Evolutionary conservation across 1,140 invertebrate genomes (phyloP).

Genomic region (Oreohelix idahoensis): DNA sequence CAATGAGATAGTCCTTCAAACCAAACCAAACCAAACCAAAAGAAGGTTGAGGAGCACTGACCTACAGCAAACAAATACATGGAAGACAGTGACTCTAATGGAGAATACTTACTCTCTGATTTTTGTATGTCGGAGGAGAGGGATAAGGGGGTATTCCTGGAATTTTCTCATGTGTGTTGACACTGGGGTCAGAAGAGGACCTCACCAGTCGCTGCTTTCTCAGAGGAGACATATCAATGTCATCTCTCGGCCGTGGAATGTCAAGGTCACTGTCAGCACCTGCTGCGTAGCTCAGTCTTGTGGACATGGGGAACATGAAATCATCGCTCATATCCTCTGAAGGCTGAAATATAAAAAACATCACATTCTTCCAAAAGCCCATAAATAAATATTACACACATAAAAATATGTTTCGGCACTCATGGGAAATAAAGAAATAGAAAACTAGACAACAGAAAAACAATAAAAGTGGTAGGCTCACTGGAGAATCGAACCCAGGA

Average conservation of each 20-base stretch:
- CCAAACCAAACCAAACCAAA: no score
- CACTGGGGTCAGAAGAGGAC: constrained; percentile 77
- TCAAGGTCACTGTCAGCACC: constrained; percentile 90
- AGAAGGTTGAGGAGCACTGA: no score
- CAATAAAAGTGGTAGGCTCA: no score
- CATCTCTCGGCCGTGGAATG: constrained; percentile 63
- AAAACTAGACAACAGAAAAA: no score
- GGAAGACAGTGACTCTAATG: no score
- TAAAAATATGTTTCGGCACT: no score
- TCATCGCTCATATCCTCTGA: constrained; percentile 80
- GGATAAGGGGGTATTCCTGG: constrained; percentile 83
- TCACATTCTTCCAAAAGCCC: neutral
- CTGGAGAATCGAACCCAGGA: no score
- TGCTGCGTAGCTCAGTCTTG: constrained; percentile 93
- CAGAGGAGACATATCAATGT: constrained; percentile 57
- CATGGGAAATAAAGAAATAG: no score
- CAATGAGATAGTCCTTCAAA: no score
- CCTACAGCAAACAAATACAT: no score
- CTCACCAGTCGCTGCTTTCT: constrained; percentile 62
- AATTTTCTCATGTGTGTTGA: constrained; percentile 79
- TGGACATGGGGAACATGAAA: constrained; percentile 98
- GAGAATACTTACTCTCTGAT: constrained; percentile 35
- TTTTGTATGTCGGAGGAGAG: constrained; percentile 71
- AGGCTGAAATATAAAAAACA: constrained; percentile 65
- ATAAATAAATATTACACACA: no score